Conservation (phyloP, 2,113 vertebrate species). For the Tautogolabrus adspersus region DNA sequence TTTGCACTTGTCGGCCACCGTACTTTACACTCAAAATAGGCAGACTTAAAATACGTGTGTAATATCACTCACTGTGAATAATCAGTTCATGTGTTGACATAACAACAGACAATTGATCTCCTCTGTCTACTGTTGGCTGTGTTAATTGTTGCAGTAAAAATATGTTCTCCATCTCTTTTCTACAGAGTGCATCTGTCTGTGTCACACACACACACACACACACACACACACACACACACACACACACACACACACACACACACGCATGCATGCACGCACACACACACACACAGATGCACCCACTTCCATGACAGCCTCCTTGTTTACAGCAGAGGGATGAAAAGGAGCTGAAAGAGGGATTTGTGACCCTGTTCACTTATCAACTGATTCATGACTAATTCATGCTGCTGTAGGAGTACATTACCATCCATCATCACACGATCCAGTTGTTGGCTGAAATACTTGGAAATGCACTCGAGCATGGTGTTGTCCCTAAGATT, state of each 20-base stretch:
- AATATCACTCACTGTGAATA: background rate
- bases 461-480: slow-evolving; percentile 35
- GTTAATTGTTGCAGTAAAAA: background rate
- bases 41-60: background rate
- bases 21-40: too few relatives aligned
- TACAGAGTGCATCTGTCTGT: background rate
- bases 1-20: too few relatives aligned
- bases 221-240: background rate
- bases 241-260: background rate
- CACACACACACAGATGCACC: background rate
- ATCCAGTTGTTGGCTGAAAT: slow-evolving; percentile 4
- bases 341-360: slow-evolving; percentile 57
- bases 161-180: background rate
- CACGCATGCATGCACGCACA: background rate
- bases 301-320: slow-evolving; percentile 14
- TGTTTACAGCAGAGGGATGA: slow-evolving; percentile 27
- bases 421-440: slow-evolving; percentile 53
- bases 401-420: slow-evolving; percentile 69
- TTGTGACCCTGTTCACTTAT: slow-evolving; percentile 53
- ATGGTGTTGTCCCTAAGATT: slow-evolving; percentile 13
- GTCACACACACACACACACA: background rate
- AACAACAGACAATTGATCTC: background rate
- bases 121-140: background rate
- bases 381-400: slow-evolving; percentile 71
- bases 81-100: background rate